Conservation (phyloP, 2,113 vertebrate genomes). For the Psilopsiagon aurifrons region DNA sequence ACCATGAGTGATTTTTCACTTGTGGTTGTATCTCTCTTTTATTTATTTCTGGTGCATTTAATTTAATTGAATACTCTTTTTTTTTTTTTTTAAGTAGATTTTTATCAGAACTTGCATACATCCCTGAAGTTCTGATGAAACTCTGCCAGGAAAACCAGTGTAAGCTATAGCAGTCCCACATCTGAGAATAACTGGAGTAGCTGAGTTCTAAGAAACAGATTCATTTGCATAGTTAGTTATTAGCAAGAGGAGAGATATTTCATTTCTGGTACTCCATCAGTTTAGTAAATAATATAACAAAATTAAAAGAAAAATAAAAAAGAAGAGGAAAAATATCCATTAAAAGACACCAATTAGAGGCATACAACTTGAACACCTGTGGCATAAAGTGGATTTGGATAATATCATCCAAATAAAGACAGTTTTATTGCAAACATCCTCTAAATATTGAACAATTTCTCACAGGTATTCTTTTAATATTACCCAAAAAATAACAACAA, state of each 20-base stretch:
- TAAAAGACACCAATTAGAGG: rapidly evolving
- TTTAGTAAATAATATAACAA: not conserved
- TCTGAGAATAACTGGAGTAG: not conserved
- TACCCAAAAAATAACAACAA: not conserved
- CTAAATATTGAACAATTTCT: not conserved
- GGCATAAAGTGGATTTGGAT: not conserved
- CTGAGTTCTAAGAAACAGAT: not conserved
- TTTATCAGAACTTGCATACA: not conserved
- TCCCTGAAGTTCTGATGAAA: not conserved
- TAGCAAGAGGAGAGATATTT: not conserved
- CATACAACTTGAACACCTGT: not conserved
- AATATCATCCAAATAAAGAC: not conserved
- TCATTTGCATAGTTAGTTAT: not conserved
- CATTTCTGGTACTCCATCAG: not conserved
- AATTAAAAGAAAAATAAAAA: not conserved
- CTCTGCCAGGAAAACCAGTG: not conserved
- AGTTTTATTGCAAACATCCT: not conserved
- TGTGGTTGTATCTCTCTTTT: not conserved
- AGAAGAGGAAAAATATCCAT: not conserved
- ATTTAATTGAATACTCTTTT: not conserved
- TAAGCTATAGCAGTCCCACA: not conserved
- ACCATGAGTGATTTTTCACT: not conserved
- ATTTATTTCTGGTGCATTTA: not conserved
- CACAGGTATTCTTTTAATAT: not conserved
- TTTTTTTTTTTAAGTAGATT: not conserved